Evolutionary conservation across 2,888 invertebrate genomes (phyloP).

Genomic region (Drosophila anomalata): DNA sequence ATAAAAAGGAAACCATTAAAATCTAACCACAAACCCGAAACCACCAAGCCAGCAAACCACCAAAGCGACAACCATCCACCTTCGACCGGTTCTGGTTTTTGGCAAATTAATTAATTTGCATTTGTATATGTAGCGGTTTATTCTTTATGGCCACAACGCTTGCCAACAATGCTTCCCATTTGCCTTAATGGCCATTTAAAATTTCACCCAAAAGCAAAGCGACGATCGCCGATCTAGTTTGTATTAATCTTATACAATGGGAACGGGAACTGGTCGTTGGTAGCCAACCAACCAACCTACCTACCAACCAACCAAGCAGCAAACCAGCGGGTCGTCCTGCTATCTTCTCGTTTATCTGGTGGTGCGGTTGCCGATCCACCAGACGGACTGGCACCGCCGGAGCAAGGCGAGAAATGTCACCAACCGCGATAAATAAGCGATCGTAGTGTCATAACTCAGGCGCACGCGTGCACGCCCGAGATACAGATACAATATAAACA

Average conservation of each 20-base stretch:
- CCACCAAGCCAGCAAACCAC: neutral
- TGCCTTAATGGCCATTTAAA: constrained; percentile 64
- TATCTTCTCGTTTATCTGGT: constrained; percentile 4
- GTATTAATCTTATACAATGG: constrained; percentile 53
- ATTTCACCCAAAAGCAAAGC: constrained; percentile 61
- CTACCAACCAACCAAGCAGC: neutral
- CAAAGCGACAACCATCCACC: neutral
- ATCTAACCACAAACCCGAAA: constrained; percentile 2
- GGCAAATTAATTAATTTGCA: constrained; percentile 68
- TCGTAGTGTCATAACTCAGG: constrained; percentile 63
- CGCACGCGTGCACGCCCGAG: constrained; percentile 67
- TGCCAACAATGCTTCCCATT: constrained; percentile 60
- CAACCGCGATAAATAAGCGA: constrained; percentile 34
- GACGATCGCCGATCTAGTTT: constrained; percentile 45
- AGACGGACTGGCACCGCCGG: constrained; percentile 71
- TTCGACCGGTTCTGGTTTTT: constrained; percentile 48
- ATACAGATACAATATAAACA: constrained; percentile 40
- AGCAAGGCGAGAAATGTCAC: constrained; percentile 46
- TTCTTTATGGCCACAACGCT: constrained; percentile 52
- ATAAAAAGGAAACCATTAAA: constrained; percentile 3
- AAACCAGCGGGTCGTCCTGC: constrained; percentile 49
- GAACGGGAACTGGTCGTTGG: constrained; percentile 34
- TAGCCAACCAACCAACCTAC: neutral
- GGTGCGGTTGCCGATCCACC: constrained; percentile 25
- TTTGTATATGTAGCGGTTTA: constrained; percentile 64